phyloP scores from a whole-genome alignment of 2,113 vertebrate species.

The Alosa alosa region DNA sequence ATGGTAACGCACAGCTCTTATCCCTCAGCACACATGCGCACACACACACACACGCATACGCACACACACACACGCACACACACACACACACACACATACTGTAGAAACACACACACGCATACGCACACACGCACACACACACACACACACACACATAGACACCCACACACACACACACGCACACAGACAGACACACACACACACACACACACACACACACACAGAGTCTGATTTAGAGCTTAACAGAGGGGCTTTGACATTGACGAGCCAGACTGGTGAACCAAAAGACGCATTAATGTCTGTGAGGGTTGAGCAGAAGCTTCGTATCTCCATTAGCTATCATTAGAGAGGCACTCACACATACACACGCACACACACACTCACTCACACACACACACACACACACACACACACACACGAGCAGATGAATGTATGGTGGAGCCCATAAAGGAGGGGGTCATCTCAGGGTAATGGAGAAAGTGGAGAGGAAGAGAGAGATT shows the following conservation, averaged over 20 bases:
- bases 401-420: not conserved
- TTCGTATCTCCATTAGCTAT: not conserved
- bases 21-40: not conserved
- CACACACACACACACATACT: conserved; percentile 51
- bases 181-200: conserved; percentile 48
- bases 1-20: not conserved
- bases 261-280: not conserved
- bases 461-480: not conserved
- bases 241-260: not conserved
- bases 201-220: conserved; percentile 41
- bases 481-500: not conserved
- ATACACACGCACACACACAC: not conserved
- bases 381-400: not conserved
- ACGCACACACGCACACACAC: no score
- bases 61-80: conserved; percentile 37
- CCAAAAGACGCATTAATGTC: not conserved
- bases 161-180: conserved; percentile 48
- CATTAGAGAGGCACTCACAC: not conserved
- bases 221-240: conserved; percentile 24
- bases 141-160: no score
- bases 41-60: conserved; percentile 39
- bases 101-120: not conserved
- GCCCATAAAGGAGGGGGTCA: not conserved
- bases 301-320: not conserved
- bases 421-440: not conserved